Evolutionary conservation across 1,140 invertebrate species (phyloP), one percentile per base, ranked within the genome.

Genomic region (Neodiprion pinetum): DNA sequence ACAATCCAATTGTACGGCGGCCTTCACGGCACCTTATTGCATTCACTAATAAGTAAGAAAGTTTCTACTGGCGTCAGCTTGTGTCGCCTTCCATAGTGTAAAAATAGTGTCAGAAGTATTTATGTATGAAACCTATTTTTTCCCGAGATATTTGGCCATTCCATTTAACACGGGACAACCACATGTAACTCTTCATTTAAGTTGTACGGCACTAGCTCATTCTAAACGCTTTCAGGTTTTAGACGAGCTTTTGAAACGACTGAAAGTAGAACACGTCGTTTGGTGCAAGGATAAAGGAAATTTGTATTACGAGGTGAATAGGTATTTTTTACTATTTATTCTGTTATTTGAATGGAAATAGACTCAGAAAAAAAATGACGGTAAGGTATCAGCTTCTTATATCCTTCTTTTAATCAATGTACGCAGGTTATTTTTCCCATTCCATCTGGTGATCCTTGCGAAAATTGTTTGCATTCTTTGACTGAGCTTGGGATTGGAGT

Each of bases 401-500:
- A 40, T 40, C 5, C 5, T 1, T 40, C 5, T 40, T 40, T 12
- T 69, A 69, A 69, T 23, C 61, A 69, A 47, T 69, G 68, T 8
- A 14, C 8, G 53, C 53, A 94, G 86, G 92, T 94, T 28, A 90
- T 92, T 71, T 94, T 94, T 83, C 93, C 93, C 12, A 85, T 93
- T 71, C 87, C 91, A 74, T 90, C 92, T 14, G 93, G 93, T 61
- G 92, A 93, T 72, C 86, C 89, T 61, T 93, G 93, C 78, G 93
- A 94, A 83, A 94, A 93, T 68, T 92, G 92, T 81, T 85, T 94
- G 70, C 93, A 94, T 80, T 93, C 91, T 79, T 88, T 94, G 66
- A 93, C 93, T 1, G 90, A 93, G 83, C 87, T 94, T 79, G 92
- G 93, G 28, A 93, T 94, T 77, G 93, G 93, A 61, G 90, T 91